Base-by-base conservation (phyloP, 2,888 invertebrate species). In the Ochropleura leucogaster region DNA sequence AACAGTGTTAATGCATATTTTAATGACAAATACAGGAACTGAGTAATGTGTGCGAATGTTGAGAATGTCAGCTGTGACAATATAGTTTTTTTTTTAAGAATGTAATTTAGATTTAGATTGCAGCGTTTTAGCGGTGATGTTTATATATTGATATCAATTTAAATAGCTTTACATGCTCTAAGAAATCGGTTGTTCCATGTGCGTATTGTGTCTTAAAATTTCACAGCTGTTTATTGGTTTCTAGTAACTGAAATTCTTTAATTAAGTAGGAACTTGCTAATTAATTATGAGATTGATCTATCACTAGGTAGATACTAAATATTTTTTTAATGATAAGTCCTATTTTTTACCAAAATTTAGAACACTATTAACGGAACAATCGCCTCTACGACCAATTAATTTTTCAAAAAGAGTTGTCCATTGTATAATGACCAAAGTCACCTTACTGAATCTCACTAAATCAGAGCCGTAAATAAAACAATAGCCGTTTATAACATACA, bases 1-100 rank as follows among this genome's bases (percentile, higher is more conserved):
- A 88, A 89, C 80, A 80, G 59, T 82, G 60, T 84, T 82, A 74
- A 82, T 85, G 77, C 79, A 83, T 83, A 87, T 79, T 84, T 82
- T 80, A 77, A 86, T 86, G 87, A 87, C 88, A 87, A 87, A 87
- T 87, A 87, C 82, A 82, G 77, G 79, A 86, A 70, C 68, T 78
- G 79, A 84, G 77, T 84, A 78, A 87, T 87, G 85, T 85, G 70
- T 75, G 64, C 46, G 60, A 82, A 68, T 66, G 76, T 86, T 81
- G 64, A 60, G 65, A 68, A 75, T 79, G 82, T 75, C 82, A 77
- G 74, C 67, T 65, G 60, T 70, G 74, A 79, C 79, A 87, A 81
- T 77, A 68, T 64, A 12, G 44, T 62, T 42, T 30, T 64, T 79
- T 72, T 77, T 73, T 79, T 74, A 53, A n/a, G 55, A 70, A 77